Evolutionary conservation across 1,140 invertebrate genomes (phyloP).

Genomic region (Drosophila arizonae): DNA sequence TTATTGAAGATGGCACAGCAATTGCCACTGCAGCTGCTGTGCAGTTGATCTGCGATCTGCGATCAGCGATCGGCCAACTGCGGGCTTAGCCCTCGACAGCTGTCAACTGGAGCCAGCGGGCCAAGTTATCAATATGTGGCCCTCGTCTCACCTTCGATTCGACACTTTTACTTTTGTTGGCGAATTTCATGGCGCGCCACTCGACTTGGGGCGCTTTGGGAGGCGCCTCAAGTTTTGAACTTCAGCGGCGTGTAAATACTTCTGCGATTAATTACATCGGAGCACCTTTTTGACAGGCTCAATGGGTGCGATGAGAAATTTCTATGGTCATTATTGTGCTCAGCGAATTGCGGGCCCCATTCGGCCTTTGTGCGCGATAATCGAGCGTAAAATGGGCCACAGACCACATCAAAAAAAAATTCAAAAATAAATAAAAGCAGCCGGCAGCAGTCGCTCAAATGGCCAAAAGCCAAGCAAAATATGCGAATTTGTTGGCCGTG

Average conservation of each 20-base stretch:
- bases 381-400: slow-evolving; percentile 72
- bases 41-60: neutral
- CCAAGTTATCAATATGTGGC: slow-evolving; percentile 11
- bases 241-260: slow-evolving; percentile 64
- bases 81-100: slow-evolving; percentile 6
- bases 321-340: slow-evolving; percentile 47
- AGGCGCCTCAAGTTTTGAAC: slow-evolving; percentile 42
- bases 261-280: slow-evolving; percentile 69
- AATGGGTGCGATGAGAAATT: slow-evolving; percentile 59
- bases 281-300: slow-evolving; percentile 48
- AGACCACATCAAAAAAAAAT: slow-evolving; percentile 38
- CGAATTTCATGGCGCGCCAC: slow-evolving; percentile 9
- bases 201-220: slow-evolving; percentile 6
- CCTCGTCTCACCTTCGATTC: slow-evolving; percentile 30
- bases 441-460: neutral
- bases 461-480: slow-evolving; percentile 48
- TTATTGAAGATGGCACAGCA: slow-evolving; percentile 56
- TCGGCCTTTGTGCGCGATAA: slow-evolving; percentile 55
- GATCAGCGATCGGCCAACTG: neutral
- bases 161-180: slow-evolving; percentile 48
- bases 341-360: neutral
- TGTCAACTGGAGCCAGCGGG: slow-evolving; percentile 25
- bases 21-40: slow-evolving; percentile 49
- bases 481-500: slow-evolving; percentile 59
- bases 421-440: neutral